Base-by-base conservation (phyloP, 2,888 invertebrate genomes). In the Phengaris arion region DNA sequence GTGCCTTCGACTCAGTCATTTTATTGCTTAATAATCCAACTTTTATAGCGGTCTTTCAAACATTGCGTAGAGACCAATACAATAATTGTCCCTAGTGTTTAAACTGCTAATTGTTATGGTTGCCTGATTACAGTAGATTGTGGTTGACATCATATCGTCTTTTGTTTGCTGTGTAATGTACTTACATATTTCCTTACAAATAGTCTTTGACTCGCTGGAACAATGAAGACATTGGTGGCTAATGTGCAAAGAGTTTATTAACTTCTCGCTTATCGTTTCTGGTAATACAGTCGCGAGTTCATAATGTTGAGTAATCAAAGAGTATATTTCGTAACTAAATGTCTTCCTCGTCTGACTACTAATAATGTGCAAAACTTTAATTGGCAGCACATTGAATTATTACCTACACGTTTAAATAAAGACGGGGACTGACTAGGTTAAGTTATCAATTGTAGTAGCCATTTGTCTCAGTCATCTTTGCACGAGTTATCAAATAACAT, bases 101-200 rank as follows among this genome's bases (percentile, higher is more conserved):
- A 45, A 64, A 64, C 64, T 12, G 64, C 9, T 64, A 35, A 64
- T 45, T 64, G 35, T 64, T 64, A 64, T 64, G 64, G 22, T 35
- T 10, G 22, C 35, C 10, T 35, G 35, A 35, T 64, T 35, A 35
- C 35, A 35, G 64, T 35, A 35, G 64, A 45, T 64, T 64, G 35
- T 64, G 64, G 64, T 64, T 35, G 64, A 64, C 35, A 64, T 64
- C 35, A 64, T 64, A 64, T 52, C 9, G 52, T 35, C 64, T 64
- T 64, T 45, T 64, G 64, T 64, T 64, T 22, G 59, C 22, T 59
- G 59, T 10, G 59, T 10, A 22, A 22, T 22, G 22, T 22, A 22
- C n/a, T n/a, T n/a, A n/a, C 59, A 9, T 59, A 59, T 59, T 59
- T 64, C 64, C 64, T 48, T 48, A 48, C 48, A 48, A 48, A 7